phyloP scores from a whole-genome alignment of 2,113 vertebrate genomes.

The Suricata suricatta region DNA sequence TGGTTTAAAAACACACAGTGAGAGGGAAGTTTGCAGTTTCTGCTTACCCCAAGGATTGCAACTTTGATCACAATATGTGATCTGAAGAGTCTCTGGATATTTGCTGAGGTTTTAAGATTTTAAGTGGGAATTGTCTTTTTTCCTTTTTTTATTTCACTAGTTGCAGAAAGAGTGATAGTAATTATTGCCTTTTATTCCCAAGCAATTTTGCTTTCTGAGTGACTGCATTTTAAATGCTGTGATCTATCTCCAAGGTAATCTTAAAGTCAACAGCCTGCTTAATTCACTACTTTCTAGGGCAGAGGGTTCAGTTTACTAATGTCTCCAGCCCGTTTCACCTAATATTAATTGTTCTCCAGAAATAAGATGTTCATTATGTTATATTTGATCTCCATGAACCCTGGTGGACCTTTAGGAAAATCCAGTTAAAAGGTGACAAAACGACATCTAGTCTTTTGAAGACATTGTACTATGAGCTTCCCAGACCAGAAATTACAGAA shows the following conservation, averaged over 20 bases:
- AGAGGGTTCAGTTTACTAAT: constrained; percentile 10
- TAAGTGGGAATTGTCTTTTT: not conserved
- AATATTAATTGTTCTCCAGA: not conserved
- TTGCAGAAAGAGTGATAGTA: constrained; percentile 66
- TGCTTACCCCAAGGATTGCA: constrained; percentile 55
- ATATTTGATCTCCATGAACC: not conserved
- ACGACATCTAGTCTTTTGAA: not conserved
- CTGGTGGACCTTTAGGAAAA: not conserved
- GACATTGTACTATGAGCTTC: not conserved
- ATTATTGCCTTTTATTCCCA: constrained; percentile 76
- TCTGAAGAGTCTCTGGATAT: constrained; percentile 58
- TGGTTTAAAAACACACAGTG: constrained; percentile 42
- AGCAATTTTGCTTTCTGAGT: constrained; percentile 70
- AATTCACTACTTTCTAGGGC: constrained; percentile 43
- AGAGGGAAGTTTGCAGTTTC: constrained; percentile 37
- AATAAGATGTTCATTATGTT: not conserved
- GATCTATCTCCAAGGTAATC: constrained; percentile 76
- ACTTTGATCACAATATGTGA: constrained; percentile 52
- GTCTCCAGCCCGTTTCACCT: constrained; percentile 10
- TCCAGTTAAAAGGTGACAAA: not conserved
- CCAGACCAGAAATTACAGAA: not conserved
- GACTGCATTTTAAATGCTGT: constrained; percentile 70
- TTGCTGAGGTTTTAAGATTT: constrained; percentile 71
- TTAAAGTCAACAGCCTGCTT: constrained; percentile 72
- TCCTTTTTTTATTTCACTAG: constrained; percentile 17